Conservation (phyloP, 2,888 invertebrate genomes). For the Ceramica pisi region DNA sequence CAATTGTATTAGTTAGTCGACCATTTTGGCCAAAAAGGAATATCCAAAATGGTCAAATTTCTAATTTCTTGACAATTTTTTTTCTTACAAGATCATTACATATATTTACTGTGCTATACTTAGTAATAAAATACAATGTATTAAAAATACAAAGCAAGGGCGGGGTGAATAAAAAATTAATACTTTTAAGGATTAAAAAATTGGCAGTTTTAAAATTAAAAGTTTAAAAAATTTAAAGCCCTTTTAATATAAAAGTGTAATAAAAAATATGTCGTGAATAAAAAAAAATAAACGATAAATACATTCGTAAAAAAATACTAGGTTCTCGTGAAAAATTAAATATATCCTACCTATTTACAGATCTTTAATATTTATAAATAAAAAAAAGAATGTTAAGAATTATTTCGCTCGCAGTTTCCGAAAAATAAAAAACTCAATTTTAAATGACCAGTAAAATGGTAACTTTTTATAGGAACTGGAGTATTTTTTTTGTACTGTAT, state of each 20-base stretch:
- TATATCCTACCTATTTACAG: conserved; percentile 69
- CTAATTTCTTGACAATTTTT: conserved; percentile 77
- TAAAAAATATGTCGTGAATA: conserved; percentile 18
- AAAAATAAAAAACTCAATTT: conserved; percentile 25
- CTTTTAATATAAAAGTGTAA: conserved; percentile 27
- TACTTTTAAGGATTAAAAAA: conserved; percentile 61
- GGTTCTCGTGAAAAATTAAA: conserved; percentile 52
- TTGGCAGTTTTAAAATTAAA: conserved; percentile 68
- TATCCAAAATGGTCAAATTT: conserved; percentile 85
- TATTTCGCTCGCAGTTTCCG: conserved; percentile 42
- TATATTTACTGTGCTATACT: conserved; percentile 66
- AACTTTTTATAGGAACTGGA: conserved; percentile 75
- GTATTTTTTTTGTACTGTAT: conserved; percentile 69
- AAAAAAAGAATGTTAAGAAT: conserved; percentile 37
- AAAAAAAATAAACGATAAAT: conserved; percentile 56
- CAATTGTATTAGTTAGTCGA: conserved; percentile 87
- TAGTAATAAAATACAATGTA: conserved; percentile 59
- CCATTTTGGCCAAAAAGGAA: conserved; percentile 76
- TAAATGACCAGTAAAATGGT: conserved; percentile 58
- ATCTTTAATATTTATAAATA: conserved; percentile 57
- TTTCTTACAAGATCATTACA: conserved; percentile 70
- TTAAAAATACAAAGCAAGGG: conserved; percentile 63
- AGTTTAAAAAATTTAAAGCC: conserved; percentile 53
- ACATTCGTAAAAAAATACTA: conserved; percentile 41
- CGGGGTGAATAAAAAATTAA: conserved; percentile 58